Evolutionary conservation across 1,140 invertebrate genomes (phyloP), one percentile per base, ranked within the genome.

Genomic region (Oedothorax gibbosus): DNA sequence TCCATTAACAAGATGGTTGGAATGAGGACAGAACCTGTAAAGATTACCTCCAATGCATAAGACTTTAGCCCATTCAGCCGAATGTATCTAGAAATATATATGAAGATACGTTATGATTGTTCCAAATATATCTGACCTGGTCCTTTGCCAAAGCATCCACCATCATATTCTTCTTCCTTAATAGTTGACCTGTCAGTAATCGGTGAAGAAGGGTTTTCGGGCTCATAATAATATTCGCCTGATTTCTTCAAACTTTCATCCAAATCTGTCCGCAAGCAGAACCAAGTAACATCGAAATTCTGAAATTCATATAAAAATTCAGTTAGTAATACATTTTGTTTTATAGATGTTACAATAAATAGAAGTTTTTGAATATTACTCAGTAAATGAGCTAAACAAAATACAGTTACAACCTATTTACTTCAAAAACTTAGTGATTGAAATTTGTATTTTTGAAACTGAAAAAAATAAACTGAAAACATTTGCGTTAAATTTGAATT

Each of bases 61-160:
- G 35, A 5, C 35, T 5, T 35, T 35, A 35, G 35, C 1, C 35
- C 35, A 35, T 35, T 35, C 35, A 35, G 5, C 35, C 35, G 35
- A 35, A 35, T 35, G 35, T 35, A 35, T 35, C 35, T 35, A 2
- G 35, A 35, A 35, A 35, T 35, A 35, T 35, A 35, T n/a, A n/a
- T n/a, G 35, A 5, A 35, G 5, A 35, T 2, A 35, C 1, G 35
- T 2, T 35, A 35, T 35, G 5, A 35, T 35, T 35, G 35, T 35
- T 35, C 35, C 35, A 35, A 35, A 35, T 2, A 35, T 35, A 35
- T 35, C 35, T 53, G 54, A 86, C 85, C 85, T 66, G 85, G 77
- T 66, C 85, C 85, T 80, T 80, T 79, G 14, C 85, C 76, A 80
- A 86, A 86, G 20, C 85, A 86, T 0, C 85, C 85, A 18, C 85